phyloP scores from a whole-genome alignment of 1,140 invertebrate genomes.

The Lordiphosa mommai region DNA sequence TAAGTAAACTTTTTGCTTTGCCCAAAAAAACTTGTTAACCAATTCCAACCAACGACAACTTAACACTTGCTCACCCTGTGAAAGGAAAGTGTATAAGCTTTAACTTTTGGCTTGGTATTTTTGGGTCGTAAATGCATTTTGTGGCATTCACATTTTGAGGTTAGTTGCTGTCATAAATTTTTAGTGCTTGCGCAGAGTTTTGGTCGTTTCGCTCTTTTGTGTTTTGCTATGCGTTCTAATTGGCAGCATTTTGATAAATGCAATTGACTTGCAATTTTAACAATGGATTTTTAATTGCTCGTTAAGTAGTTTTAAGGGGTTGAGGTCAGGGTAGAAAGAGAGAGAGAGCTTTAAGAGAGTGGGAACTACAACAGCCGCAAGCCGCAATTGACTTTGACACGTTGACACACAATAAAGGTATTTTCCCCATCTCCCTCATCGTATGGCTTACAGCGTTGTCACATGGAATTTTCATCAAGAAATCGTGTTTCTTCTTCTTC shows the following conservation, averaged over 20 bases:
- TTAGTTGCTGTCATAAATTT: conserved; percentile 77
- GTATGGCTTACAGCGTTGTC: conserved; percentile 71
- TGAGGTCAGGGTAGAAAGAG: conserved; percentile 24
- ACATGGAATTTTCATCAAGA: conserved; percentile 65
- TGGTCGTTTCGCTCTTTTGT: conserved; percentile 28
- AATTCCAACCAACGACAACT: too few relatives aligned
- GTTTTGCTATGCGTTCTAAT: conserved; percentile 42
- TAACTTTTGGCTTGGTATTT: conserved; percentile 53
- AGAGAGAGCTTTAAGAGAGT: neutral
- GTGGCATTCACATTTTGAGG: conserved; percentile 59
- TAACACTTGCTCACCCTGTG: too few relatives aligned
- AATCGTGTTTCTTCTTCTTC: conserved; percentile 29
- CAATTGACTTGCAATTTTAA: conserved; percentile 50
- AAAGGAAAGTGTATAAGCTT: conserved; percentile 1
- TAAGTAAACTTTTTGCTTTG: too few relatives aligned
- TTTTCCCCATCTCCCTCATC: conserved; percentile 25
- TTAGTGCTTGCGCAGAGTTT: conserved; percentile 39
- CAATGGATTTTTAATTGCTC: conserved; percentile 54
- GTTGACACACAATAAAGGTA: conserved; percentile 75
- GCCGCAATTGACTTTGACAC: conserved; percentile 75
- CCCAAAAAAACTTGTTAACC: too few relatives aligned
- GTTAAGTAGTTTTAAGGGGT: conserved; percentile 61
- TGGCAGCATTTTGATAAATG: conserved; percentile 74
- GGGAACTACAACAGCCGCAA: conserved; percentile 56
- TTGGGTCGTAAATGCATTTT: conserved; percentile 51